Evolutionary conservation across 2,797 vertebrate species (phyloP).

Genomic region (Garrulus glandarius): DNA sequence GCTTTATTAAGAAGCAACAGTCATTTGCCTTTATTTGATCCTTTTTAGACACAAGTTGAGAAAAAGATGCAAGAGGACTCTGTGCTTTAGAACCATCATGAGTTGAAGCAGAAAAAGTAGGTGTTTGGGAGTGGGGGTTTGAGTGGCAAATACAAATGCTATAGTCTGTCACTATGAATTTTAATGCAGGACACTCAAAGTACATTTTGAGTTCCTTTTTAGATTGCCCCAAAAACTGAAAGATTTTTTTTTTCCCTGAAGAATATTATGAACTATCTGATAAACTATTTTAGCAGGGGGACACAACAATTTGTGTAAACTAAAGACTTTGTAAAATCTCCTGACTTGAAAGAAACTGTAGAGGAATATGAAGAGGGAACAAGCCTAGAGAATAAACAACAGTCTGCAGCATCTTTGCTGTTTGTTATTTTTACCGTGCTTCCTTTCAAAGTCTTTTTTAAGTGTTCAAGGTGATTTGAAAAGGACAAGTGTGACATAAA

Average conservation of each 20-base stretch:
- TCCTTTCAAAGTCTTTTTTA: background rate
- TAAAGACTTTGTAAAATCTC: background rate
- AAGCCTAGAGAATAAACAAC: background rate
- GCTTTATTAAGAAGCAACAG: background rate
- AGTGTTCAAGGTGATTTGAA: background rate
- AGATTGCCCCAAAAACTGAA: background rate
- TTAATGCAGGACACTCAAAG: background rate
- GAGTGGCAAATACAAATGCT: background rate
- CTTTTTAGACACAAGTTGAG: background rate
- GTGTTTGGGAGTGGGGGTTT: background rate
- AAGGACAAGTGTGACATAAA: background rate
- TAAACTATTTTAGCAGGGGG: background rate
- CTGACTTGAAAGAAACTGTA: background rate
- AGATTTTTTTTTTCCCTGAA: background rate
- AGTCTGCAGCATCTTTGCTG: background rate
- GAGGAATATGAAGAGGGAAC: background rate
- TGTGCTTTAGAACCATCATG: background rate
- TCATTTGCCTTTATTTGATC: background rate
- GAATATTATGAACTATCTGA: background rate
- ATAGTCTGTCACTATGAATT: background rate
- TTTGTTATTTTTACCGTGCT: background rate
- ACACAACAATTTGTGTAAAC: background rate
- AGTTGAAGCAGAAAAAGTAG: background rate
- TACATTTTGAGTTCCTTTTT: background rate
- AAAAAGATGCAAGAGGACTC: background rate